These are phyloP conservation scores for Prenolepis imparis DNA, from an alignment of 2,888 invertebrate genomes.

Conservation along the genomic window DNA sequence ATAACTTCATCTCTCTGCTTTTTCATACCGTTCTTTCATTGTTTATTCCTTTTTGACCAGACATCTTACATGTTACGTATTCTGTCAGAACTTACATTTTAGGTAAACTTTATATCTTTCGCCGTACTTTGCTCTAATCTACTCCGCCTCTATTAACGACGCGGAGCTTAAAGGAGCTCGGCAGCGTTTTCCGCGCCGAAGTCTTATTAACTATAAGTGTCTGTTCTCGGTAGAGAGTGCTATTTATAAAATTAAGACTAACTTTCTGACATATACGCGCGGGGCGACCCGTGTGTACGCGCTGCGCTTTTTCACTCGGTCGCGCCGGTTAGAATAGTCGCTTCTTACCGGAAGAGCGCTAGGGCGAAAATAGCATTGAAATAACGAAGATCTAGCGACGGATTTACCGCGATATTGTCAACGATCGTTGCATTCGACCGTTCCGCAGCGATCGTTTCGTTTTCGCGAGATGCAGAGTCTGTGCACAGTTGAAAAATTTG, in stretches of 20 bases:
- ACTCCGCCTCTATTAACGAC: conserved; percentile 55
- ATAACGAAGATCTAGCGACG: conserved; percentile 72
- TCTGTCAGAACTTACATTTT: conserved; percentile 8
- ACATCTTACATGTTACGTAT: not conserved
- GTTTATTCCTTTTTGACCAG: not conserved
- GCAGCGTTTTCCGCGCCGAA: conserved; percentile 71
- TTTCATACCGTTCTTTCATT: not conserved
- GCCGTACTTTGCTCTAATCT: conserved; percentile 34
- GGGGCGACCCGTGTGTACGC: conserved; percentile 17
- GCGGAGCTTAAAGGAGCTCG: conserved; percentile 56
- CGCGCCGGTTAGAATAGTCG: conserved; percentile 30
- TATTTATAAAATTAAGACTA: conserved; percentile 80
- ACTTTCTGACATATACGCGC: conserved; percentile 59
- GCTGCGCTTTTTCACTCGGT: conserved; percentile 50
- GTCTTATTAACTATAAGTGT: conserved; percentile 79
- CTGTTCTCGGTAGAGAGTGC: conserved; percentile 75
- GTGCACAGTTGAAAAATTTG: too few species aligned
- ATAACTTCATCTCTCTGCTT: not conserved
- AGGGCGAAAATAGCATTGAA: conserved; percentile 70
- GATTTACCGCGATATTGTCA: conserved; percentile 73
- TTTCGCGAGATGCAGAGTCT: not conserved
- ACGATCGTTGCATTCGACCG: conserved; percentile 45
- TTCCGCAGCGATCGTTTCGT: not conserved
- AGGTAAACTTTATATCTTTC: conserved; percentile 41
- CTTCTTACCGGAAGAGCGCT: conserved; percentile 51